Percentiles rank a stretch among this genome's conserved stretches.
Conservation (phyloP, 2,888 invertebrate species). For the Drosophila gaucha region DNA sequence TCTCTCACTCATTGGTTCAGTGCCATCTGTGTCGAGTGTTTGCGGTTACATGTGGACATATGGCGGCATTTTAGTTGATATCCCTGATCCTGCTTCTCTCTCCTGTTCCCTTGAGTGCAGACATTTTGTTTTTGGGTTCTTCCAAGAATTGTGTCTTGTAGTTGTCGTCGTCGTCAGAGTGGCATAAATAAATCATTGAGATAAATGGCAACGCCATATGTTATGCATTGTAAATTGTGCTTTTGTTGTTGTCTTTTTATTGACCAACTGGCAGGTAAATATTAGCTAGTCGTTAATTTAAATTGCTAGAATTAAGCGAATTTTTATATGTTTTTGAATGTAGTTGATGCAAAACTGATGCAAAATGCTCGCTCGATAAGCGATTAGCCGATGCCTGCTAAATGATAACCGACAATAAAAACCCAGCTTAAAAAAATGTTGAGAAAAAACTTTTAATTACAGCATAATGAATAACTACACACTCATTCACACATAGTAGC, state of each 20-base stretch:
- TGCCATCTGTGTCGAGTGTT: conserved; percentile 39
- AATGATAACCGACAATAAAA: conserved; percentile 71
- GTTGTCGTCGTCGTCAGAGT: conserved; percentile 32
- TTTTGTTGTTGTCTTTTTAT: conserved; percentile 16
- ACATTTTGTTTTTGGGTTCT: conserved; percentile 53
- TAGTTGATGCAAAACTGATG: conserved; percentile 32
- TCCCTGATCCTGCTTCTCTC: background rate
- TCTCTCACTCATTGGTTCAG: conserved; percentile 2
- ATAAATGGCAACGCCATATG: conserved; percentile 50
- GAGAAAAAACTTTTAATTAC: conserved; percentile 65
- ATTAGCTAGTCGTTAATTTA: conserved; percentile 17
- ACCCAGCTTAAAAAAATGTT: conserved; percentile 48
- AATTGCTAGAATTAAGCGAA: conserved; percentile 25
- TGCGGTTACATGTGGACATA: conserved; percentile 57
- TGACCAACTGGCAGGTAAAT: conserved; percentile 27
- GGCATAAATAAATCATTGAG: conserved; percentile 60
- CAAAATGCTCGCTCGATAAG: conserved; percentile 34
- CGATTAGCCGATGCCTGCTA: conserved; percentile 70
- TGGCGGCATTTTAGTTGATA: conserved; percentile 49
- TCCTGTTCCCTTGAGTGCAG: conserved; percentile 26
- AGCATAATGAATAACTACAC: conserved; percentile 54
- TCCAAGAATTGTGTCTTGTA: conserved; percentile 50
- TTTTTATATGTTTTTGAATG: conserved; percentile 21
- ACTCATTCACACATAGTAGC: conserved; percentile 13
- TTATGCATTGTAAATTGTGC: background rate